Percentiles rank a stretch among this genome's conserved stretches.
Evolutionary conservation across 2,113 vertebrate genomes (phyloP).

Genomic region (Carlito syrichta): DNA sequence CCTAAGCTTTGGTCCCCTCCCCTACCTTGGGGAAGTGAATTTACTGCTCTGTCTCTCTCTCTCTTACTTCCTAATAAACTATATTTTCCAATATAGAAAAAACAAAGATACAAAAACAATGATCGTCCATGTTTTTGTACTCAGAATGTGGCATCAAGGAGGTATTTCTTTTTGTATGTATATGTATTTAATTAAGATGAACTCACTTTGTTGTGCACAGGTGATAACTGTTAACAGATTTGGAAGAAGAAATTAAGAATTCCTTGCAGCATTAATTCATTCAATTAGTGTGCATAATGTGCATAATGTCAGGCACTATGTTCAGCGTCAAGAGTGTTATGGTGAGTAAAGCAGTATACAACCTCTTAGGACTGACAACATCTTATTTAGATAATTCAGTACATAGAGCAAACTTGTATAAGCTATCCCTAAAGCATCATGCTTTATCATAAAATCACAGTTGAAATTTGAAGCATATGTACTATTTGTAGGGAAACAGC

Average conservation of each 20-base stretch:
- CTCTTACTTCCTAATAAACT: too few relatives aligned
- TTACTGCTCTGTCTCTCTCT: too few relatives aligned
- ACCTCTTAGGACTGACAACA: neutral
- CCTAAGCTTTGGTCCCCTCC: too few relatives aligned
- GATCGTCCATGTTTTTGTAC: neutral
- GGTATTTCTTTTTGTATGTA: neutral
- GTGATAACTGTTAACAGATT: neutral
- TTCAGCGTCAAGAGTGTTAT: neutral
- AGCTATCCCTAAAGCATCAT: neutral
- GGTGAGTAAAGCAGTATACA: neutral
- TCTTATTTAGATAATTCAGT: neutral
- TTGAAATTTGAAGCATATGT: neutral
- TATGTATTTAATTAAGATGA: neutral
- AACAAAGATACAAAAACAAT: too few relatives aligned
- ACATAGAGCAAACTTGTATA: neutral
- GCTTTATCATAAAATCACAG: neutral
- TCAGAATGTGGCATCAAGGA: neutral
- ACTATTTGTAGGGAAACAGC: neutral
- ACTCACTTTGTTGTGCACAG: neutral
- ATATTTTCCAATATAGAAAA: too few relatives aligned
- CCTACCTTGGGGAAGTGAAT: too few relatives aligned
- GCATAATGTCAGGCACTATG: neutral
- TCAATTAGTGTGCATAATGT: too few relatives aligned
- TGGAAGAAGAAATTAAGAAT: neutral
- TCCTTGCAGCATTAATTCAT: neutral